phyloP scores from a whole-genome alignment of 2,113 vertebrate genomes.

The Onychostruthus taczanowskii region DNA sequence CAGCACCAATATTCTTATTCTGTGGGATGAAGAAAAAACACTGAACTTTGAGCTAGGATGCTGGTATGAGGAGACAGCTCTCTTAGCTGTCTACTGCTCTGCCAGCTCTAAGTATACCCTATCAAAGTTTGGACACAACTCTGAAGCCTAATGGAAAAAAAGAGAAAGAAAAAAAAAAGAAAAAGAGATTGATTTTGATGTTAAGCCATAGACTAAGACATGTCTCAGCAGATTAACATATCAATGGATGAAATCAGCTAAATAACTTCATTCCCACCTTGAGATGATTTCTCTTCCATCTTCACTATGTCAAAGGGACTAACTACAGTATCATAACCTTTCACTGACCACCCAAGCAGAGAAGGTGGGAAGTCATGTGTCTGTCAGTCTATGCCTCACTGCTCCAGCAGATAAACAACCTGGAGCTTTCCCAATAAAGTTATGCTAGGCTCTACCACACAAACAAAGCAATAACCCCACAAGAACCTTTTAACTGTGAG shows the following conservation, averaged over 20 bases:
- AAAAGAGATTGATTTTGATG: background rate
- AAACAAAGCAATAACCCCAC: background rate
- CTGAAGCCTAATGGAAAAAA: background rate
- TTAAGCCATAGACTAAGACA: background rate
- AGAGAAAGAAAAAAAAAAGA: background rate
- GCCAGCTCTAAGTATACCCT: background rate
- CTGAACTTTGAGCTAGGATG: background rate
- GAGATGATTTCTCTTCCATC: background rate
- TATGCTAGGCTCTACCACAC: background rate
- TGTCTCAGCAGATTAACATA: background rate
- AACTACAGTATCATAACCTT: background rate
- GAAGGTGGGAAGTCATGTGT: background rate
- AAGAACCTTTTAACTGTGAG: background rate
- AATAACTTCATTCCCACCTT: background rate
- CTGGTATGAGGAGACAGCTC: background rate
- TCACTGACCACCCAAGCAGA: background rate
- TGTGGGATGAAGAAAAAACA: background rate
- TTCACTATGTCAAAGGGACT: background rate
- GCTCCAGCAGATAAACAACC: background rate
- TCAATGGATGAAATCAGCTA: background rate
- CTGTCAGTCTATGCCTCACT: background rate
- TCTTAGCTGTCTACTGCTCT: background rate
- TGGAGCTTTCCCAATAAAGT: background rate
- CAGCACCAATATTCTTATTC: background rate
- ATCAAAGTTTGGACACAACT: background rate